Percentiles rank a stretch among this genome's conserved stretches.
phyloP scores from a whole-genome alignment of 2,113 vertebrate species.

The Asarcornis scutulata region DNA sequence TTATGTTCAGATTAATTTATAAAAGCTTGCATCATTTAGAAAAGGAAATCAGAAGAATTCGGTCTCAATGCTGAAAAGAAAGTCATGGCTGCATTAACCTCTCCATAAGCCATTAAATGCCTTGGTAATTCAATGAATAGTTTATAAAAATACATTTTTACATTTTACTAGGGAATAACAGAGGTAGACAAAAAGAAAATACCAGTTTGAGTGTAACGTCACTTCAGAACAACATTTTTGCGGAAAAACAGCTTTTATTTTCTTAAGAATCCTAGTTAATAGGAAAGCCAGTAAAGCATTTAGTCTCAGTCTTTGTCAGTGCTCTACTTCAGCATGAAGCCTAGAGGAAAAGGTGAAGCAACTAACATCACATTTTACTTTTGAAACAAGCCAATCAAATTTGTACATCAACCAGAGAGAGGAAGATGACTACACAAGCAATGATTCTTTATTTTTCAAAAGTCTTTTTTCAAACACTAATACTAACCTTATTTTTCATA shows the following conservation, averaged over 20 bases:
- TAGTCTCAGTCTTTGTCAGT: slow-evolving; percentile 1
- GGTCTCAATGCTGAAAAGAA: background rate
- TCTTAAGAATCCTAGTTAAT: background rate
- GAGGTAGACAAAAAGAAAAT: slow-evolving; percentile 44
- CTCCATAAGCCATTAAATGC: background rate
- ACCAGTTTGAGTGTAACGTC: background rate
- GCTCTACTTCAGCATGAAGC: background rate
- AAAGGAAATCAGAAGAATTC: background rate
- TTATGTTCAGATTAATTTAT: background rate
- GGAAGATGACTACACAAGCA: slow-evolving; percentile 13
- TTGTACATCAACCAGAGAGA: background rate
- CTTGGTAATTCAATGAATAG: background rate
- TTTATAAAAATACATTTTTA: slow-evolving; percentile 57
- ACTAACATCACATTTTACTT: background rate
- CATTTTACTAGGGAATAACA: background rate
- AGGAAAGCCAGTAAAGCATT: slow-evolving; percentile 26
- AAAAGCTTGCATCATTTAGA: background rate
- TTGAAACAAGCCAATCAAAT: background rate
- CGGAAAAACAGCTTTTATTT: slow-evolving; percentile 40
- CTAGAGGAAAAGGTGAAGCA: background rate
- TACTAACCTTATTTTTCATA: background rate
- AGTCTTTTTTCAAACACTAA: slow-evolving; percentile 7
- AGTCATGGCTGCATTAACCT: slow-evolving; percentile 2
- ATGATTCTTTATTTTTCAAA: background rate
- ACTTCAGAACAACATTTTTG: background rate